These are phyloP conservation scores for Caradrina kadenii DNA, from an alignment of 2,888 invertebrate genomes.

Conservation along the genomic window DNA sequence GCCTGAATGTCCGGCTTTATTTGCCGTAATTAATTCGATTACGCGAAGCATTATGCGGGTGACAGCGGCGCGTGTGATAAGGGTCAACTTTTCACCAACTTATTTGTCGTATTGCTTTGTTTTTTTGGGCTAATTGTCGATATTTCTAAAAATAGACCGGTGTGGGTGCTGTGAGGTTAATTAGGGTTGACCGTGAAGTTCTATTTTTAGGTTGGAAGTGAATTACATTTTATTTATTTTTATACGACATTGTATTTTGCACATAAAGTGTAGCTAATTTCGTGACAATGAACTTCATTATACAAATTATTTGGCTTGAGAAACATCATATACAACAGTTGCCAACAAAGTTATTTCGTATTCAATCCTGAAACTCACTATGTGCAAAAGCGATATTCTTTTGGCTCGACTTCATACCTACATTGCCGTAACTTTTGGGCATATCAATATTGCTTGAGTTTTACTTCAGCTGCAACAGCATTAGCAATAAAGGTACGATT, in stretches of 20 bases:
- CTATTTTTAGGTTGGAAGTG: constrained; percentile 30
- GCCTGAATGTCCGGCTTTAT: constrained; percentile 52
- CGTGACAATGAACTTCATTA: not conserved
- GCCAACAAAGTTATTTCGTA: not conserved
- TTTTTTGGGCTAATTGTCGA: constrained; percentile 55
- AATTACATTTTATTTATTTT: constrained; percentile 12
- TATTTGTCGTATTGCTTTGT: constrained; percentile 61
- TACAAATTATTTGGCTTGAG: not conserved
- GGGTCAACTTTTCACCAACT: constrained; percentile 73
- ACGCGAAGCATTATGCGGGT: constrained; percentile 59
- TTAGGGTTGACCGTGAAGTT: constrained; percentile 12
- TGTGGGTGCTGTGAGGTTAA: constrained; percentile 25
- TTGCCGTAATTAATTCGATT: constrained; percentile 66
- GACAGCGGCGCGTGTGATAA: constrained; percentile 69
- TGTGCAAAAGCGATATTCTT: not conserved
- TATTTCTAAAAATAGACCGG: constrained; percentile 49
- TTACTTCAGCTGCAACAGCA: too few species aligned
- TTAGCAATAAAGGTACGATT: too few species aligned
- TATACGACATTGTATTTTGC: not conserved
- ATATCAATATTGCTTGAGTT: too few species aligned
- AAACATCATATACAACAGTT: not conserved
- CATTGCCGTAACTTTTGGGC: not conserved
- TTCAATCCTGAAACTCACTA: not conserved
- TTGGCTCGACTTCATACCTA: not conserved
- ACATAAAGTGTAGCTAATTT: not conserved